Conservation (phyloP, 2,888 invertebrate genomes). For the Melieria crassipennis region DNA sequence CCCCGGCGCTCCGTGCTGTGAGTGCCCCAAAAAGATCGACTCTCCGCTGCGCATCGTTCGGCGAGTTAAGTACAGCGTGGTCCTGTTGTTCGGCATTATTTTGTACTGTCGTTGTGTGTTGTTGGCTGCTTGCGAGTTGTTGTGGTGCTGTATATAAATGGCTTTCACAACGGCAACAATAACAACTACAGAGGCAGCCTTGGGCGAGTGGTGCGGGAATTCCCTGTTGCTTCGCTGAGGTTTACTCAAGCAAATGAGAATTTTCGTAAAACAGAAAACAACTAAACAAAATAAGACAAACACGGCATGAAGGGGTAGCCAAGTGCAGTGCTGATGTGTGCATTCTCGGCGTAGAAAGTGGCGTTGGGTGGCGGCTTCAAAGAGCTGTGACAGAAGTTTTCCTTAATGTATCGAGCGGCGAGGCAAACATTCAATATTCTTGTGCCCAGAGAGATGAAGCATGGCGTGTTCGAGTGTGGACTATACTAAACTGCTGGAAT, state of each 20-base stretch:
- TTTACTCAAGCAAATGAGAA: slow-evolving; percentile 62
- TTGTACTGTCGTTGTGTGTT: not conserved
- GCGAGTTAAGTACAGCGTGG: no score
- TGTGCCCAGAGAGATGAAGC: no score
- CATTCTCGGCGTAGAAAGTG: no score
- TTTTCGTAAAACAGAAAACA: slow-evolving; percentile 35
- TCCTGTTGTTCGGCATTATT: slow-evolving; percentile 1
- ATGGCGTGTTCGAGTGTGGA: no score
- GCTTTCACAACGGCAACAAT: slow-evolving; percentile 40
- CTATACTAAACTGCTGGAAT: no score
- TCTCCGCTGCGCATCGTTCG: not conserved
- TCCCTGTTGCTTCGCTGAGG: slow-evolving; percentile 49
- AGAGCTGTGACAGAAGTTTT: slow-evolving; percentile 6
- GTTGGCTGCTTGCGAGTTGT: not conserved
- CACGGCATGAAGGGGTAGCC: slow-evolving; percentile 21
- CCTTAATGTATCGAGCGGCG: not conserved
- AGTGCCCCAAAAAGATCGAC: not conserved
- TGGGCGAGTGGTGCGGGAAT: slow-evolving; percentile 11
- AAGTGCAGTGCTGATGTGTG: slow-evolving; percentile 8
- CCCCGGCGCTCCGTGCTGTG: not conserved
- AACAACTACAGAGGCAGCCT: not conserved
- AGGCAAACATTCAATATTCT: no score
- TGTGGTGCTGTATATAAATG: slow-evolving; percentile 35
- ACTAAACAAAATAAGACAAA: slow-evolving; percentile 17
- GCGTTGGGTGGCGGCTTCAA: not conserved